Conservation (phyloP, 92 coral and sea anemone species). For the Scolanthus callimorphus region DNA sequence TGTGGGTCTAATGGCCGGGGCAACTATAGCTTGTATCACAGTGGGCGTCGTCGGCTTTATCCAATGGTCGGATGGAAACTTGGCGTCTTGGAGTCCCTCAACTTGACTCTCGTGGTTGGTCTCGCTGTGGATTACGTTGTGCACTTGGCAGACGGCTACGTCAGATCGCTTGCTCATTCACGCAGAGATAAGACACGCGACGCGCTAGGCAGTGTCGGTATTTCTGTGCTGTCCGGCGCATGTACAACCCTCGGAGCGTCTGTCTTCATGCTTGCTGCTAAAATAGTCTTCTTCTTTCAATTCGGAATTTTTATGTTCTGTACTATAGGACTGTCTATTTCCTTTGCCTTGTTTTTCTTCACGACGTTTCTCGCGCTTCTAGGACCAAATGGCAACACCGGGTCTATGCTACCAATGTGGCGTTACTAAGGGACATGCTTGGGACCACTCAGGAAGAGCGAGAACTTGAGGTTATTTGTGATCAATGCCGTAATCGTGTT, state of each 20-base stretch:
- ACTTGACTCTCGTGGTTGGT: slow-evolving; percentile 92
- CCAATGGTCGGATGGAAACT: slow-evolving; percentile 94
- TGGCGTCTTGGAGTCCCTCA: slow-evolving; percentile 89
- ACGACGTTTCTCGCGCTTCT: slow-evolving; percentile 76
- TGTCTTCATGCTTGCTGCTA: slow-evolving; percentile 96
- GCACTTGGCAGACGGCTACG: slow-evolving; percentile 94
- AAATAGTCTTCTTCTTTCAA: slow-evolving; percentile 91
- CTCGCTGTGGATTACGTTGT: slow-evolving; percentile 97
- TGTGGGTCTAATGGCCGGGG: slow-evolving; percentile 87
- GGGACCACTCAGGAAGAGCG: slow-evolving; percentile 9
- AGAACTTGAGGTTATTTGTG: slow-evolving; percentile 16
- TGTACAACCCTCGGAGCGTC: slow-evolving; percentile 93
- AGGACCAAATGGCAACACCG: slow-evolving; percentile 91
- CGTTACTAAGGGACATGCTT: slow-evolving; percentile 4
- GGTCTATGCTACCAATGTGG: slow-evolving; percentile 74
- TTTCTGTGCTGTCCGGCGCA: slow-evolving; percentile 94
- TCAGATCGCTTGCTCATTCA: slow-evolving; percentile 56
- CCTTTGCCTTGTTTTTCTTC: slow-evolving; percentile 80
- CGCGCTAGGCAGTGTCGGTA: slow-evolving; percentile 83
- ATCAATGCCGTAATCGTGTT: slow-evolving; percentile 17
- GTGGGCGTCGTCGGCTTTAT: slow-evolving; percentile 92
- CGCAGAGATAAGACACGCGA: slow-evolving; percentile 78
- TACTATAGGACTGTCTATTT: slow-evolving; percentile 88
- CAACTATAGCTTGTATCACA: slow-evolving; percentile 77
- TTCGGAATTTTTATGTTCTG: slow-evolving; percentile 96